Percentiles rank a stretch among this genome's conserved stretches.
These are phyloP conservation scores for Plecotus auritus DNA, from an alignment of 2,113 vertebrate genomes.

Conservation along the genomic window DNA sequence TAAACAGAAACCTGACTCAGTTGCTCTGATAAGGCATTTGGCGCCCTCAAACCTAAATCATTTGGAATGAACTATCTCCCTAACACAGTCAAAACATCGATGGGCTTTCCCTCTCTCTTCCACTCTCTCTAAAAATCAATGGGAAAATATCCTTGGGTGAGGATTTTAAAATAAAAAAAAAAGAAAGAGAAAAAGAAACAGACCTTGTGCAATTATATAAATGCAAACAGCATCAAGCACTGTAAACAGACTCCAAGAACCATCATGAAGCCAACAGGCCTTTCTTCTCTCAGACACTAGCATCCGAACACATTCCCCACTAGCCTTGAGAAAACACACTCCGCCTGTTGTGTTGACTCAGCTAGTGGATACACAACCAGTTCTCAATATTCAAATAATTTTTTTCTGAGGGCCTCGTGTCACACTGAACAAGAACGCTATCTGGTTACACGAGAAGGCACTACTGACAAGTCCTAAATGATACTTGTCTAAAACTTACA, in stretches of 20 bases:
- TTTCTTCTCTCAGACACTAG: background rate
- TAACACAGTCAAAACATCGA: background rate
- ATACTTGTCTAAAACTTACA: conserved; percentile 11
- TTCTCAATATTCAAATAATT: background rate
- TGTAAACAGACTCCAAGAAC: background rate
- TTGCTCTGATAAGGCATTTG: background rate
- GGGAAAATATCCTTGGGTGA: too few relatives aligned
- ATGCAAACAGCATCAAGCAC: background rate
- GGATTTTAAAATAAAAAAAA: too few relatives aligned
- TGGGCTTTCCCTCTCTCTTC: too few relatives aligned
- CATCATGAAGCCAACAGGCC: background rate
- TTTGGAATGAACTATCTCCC: background rate
- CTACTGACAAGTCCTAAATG: background rate
- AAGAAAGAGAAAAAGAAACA: background rate
- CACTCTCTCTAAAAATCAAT: too few relatives aligned
- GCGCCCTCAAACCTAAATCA: background rate
- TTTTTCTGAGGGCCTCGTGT: background rate
- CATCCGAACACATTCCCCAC: background rate
- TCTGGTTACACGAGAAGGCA: background rate
- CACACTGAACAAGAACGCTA: background rate
- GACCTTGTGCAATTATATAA: background rate
- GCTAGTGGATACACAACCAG: background rate
- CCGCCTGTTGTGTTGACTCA: background rate
- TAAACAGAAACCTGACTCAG: background rate
- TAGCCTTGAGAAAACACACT: background rate